These are phyloP conservation scores for Gobio gobio DNA, from an alignment of 2,113 vertebrate genomes.

Conservation along the genomic window DNA sequence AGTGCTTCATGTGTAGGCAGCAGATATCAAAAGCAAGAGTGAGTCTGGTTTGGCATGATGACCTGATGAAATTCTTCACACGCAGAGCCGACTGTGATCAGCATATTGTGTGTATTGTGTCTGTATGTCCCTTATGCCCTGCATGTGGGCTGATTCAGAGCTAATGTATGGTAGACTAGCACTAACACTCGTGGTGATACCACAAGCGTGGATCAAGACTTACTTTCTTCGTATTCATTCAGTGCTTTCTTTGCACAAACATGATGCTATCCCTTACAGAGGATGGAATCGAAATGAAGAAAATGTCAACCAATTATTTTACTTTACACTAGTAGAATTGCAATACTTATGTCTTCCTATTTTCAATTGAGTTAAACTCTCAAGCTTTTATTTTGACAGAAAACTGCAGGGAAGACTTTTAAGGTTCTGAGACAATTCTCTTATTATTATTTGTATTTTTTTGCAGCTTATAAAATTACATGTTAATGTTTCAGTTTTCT, in stretches of 20 bases:
- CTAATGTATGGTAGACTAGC: slow-evolving; percentile 12
- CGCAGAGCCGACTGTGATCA: background rate
- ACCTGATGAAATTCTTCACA: slow-evolving; percentile 17
- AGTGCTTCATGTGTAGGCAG: slow-evolving; percentile 5
- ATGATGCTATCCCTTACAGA: background rate
- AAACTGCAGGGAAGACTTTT: background rate
- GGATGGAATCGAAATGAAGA: background rate
- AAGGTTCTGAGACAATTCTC: background rate
- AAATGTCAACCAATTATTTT: background rate
- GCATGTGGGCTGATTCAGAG: background rate
- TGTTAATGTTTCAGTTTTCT: background rate
- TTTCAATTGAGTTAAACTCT: background rate
- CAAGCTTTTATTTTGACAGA: background rate
- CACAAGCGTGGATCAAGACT: background rate
- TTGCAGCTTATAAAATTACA: background rate
- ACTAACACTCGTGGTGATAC: background rate
- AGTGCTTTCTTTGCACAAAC: background rate
- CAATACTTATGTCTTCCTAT: background rate
- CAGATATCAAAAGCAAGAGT: slow-evolving; percentile 34
- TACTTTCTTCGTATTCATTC: background rate
- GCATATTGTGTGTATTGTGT: background rate
- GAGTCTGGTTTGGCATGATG: slow-evolving; percentile 26
- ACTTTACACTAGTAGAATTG: background rate
- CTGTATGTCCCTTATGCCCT: background rate
- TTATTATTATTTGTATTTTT: background rate